A percentile compares a stretch with the other conserved stretches of the same genome.
These are phyloP conservation scores for Centropus unirufus DNA, from an alignment of 2,113 vertebrate genomes.

Conservation along the genomic window DNA sequence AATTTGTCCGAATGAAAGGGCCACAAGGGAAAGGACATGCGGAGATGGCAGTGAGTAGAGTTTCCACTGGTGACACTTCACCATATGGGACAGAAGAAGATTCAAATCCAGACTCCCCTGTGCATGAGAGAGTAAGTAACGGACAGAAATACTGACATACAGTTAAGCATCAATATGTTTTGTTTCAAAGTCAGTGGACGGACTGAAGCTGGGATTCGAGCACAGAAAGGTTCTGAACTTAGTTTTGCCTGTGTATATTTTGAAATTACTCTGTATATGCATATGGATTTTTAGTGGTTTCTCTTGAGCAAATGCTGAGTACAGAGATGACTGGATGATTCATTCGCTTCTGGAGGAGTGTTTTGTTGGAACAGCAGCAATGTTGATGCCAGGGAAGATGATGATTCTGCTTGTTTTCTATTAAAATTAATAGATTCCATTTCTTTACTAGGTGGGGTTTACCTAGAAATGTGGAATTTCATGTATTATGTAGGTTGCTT, in stretches of 20 bases:
- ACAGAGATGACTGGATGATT: neutral
- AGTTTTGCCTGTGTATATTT: neutral
- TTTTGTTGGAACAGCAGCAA: constrained; percentile 1
- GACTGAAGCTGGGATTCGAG: neutral
- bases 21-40: constrained; percentile 98
- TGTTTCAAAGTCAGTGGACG: neutral
- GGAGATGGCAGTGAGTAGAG: constrained; percentile 96
- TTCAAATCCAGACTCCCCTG: constrained; percentile 87
- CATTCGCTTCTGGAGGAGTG: constrained; percentile 9
- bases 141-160: neutral
- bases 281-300: neutral
- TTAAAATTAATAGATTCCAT: neutral
- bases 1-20: constrained; percentile 99
- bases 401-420: neutral
- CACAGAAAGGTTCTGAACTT: neutral
- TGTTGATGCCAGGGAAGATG: neutral
- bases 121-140: constrained; percentile 89
- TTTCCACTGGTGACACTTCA: constrained; percentile 94
- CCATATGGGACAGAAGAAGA: constrained; percentile 93
- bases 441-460: neutral
- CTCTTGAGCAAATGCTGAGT: neutral
- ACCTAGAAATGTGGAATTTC: neutral
- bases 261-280: neutral
- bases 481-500: neutral
- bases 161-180: neutral